Conservation (phyloP, 2,113 vertebrate genomes). For the Microtus pennsylvanicus region DNA sequence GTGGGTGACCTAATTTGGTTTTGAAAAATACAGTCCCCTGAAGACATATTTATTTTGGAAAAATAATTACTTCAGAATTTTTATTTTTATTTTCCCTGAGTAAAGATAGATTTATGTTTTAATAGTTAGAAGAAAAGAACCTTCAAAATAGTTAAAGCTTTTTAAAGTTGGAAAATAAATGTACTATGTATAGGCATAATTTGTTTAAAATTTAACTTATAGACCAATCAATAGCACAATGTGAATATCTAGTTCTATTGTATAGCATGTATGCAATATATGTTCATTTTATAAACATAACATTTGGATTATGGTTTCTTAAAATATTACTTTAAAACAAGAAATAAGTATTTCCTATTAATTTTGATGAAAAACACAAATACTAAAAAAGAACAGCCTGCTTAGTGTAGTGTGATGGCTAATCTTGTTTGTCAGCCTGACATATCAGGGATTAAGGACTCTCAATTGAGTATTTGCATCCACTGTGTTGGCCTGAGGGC, state of each 20-base stretch:
- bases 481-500: not conserved
- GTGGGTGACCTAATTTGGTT: constrained; percentile 62
- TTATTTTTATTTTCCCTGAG: not conserved
- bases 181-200: not conserved
- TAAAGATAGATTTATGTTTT: constrained; percentile 51
- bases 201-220: constrained; percentile 51
- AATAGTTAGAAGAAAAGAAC: not conserved
- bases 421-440: not conserved
- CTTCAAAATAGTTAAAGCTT: not conserved
- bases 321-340: constrained; percentile 25
- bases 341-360: constrained; percentile 4
- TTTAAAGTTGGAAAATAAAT: not conserved
- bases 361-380: constrained; percentile 1
- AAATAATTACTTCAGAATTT: constrained; percentile 27
- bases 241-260: constrained; percentile 25
- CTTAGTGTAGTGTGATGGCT: not conserved
- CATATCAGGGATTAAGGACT: not conserved
- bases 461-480: not conserved
- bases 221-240: not conserved
- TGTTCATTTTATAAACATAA: constrained; percentile 1
- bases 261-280: not conserved
- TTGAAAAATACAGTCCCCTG: constrained; percentile 50
- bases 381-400: not conserved
- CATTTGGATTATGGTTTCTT: not conserved
- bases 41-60: constrained; percentile 39